A percentile compares a stretch with the other conserved stretches of the same genome.
Conservation (phyloP, 2,113 vertebrate genomes). For the Albula glossodonta region DNA sequence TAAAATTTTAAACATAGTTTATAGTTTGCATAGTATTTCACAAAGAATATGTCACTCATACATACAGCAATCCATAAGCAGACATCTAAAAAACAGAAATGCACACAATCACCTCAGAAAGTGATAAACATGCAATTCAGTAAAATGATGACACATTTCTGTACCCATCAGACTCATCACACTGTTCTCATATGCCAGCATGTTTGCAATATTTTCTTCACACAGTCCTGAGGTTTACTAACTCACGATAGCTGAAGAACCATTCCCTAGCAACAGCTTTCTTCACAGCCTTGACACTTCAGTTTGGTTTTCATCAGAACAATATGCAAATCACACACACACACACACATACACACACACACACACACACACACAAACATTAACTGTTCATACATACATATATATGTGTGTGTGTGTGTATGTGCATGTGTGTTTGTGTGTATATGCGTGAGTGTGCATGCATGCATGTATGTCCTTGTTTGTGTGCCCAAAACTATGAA, state of each 20-base stretch:
- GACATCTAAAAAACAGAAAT: no score
- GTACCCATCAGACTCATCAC: background rate
- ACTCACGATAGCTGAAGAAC: background rate
- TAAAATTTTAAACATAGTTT: no score
- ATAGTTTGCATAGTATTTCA: no score
- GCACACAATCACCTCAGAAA: no score
- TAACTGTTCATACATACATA: background rate
- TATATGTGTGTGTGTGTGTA: no score
- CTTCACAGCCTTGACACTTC: background rate
- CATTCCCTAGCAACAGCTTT: background rate
- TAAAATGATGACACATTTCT: no score
- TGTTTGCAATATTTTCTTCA: background rate
- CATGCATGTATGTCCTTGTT: no score
- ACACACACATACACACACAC: background rate
- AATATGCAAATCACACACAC: background rate
- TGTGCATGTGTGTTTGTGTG: no score
- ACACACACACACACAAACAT: background rate
- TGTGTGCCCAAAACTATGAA: background rate
- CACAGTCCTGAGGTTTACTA: background rate
- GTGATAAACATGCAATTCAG: no score
- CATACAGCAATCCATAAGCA: no score
- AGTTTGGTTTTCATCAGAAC: background rate
- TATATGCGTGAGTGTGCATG: no score
- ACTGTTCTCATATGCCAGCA: background rate
- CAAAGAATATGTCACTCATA: no score